Percentiles rank a stretch among this genome's conserved stretches.
Evolutionary conservation across 2,888 invertebrate species (phyloP).

Genomic region (Lacanobia wlatinum): DNA sequence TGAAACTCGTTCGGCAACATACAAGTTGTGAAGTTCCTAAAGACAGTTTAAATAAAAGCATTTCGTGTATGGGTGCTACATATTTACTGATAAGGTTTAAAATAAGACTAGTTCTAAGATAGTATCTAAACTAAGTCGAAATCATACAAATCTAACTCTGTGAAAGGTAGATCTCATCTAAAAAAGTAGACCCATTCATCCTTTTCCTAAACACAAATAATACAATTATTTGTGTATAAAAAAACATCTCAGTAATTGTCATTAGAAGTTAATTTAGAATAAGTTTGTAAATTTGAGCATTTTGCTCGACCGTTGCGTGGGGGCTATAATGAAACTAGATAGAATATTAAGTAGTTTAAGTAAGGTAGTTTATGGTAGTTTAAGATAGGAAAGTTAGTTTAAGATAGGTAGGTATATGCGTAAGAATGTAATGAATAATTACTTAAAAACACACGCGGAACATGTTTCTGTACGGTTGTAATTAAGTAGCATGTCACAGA

Average conservation of each 20-base stretch:
- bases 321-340: not conserved
- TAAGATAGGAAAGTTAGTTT: not conserved
- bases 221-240: slow-evolving; percentile 19
- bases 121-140: slow-evolving; percentile 2
- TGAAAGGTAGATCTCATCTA: slow-evolving; percentile 37
- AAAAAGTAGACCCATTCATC: slow-evolving; percentile 11
- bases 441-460: not conserved
- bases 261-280: slow-evolving; percentile 6
- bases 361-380: not conserved
- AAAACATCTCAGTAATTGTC: slow-evolving; percentile 14
- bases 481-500: not conserved
- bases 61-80: slow-evolving; percentile 54
- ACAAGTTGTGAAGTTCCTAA: not conserved
- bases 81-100: slow-evolving; percentile 1
- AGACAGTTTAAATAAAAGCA: not conserved
- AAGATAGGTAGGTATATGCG: not conserved
- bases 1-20: not conserved
- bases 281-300: slow-evolving; percentile 20
- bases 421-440: not conserved
- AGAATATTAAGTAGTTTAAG: not conserved
- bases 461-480: not conserved
- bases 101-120: slow-evolving; percentile 5
- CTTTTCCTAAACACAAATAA: slow-evolving; percentile 13
- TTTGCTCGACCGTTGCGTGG: not conserved
- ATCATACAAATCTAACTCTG: not conserved